These are phyloP conservation scores for Eueides isabella DNA, from an alignment of 1,140 invertebrate genomes.

Conservation along the genomic window DNA sequence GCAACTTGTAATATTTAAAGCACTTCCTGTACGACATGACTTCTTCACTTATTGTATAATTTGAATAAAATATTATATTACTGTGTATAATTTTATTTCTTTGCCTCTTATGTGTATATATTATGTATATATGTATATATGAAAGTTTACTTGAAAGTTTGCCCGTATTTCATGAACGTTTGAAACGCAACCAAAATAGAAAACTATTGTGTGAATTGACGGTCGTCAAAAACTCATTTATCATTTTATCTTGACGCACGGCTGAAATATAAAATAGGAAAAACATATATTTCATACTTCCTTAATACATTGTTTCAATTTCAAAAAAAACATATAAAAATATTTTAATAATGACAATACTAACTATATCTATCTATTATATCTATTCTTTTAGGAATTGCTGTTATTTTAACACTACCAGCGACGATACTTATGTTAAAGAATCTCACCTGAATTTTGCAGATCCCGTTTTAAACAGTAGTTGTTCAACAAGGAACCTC, in stretches of 20 bases:
- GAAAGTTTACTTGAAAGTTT: neutral
- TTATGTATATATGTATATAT: neutral
- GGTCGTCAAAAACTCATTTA: slow-evolving; percentile 31
- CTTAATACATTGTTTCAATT: neutral
- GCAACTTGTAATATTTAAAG: slow-evolving; percentile 24
- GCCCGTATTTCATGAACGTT: neutral
- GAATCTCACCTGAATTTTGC: no score
- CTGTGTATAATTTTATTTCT: neutral
- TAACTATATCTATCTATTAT: no score
- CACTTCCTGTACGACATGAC: slow-evolving; percentile 44
- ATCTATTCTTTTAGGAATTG: no score
- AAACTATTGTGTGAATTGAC: slow-evolving; percentile 29
- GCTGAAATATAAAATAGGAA: slow-evolving; percentile 17
- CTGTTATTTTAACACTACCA: no score
- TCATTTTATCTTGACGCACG: slow-evolving; percentile 26
- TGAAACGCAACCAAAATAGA: slow-evolving; percentile 11
- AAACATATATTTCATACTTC: neutral
- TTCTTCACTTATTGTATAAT: slow-evolving; percentile 41
- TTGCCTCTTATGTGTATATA: neutral
- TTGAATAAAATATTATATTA: slow-evolving; percentile 38
- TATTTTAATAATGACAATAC: no score
- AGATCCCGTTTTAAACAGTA: no score
- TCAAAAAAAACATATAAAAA: neutral
- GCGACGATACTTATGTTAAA: no score
- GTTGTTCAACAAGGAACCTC: no score